phyloP scores from a whole-genome alignment of 2,797 vertebrate species.

The Margarornis squamiger region DNA sequence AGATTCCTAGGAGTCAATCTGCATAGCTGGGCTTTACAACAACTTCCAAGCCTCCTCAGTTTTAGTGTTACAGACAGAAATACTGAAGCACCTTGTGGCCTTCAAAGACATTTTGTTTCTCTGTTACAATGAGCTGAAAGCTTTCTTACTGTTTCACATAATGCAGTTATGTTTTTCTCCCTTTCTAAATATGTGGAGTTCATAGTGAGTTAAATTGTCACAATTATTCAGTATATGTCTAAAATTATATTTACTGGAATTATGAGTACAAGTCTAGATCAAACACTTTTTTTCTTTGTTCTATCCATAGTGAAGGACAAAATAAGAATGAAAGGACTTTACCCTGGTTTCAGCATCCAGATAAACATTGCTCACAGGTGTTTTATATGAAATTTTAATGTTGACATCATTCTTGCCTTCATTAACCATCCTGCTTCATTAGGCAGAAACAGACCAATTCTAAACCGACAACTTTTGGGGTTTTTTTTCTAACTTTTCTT shows the following conservation, averaged over 20 bases:
- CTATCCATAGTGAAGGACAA: neutral
- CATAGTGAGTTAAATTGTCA: neutral
- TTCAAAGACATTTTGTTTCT: neutral
- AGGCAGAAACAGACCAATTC: neutral
- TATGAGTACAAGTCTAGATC: neutral
- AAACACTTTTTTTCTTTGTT: neutral
- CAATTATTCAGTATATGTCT: neutral
- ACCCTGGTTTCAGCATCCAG: neutral
- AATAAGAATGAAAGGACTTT: neutral
- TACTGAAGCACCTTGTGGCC: neutral
- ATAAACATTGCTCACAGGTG: neutral
- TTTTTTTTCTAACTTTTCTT: neutral
- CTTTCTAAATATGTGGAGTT: neutral
- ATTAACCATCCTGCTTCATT: neutral
- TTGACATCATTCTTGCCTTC: neutral
- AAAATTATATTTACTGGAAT: neutral
- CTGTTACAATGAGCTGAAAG: neutral
- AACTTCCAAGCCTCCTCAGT: neutral
- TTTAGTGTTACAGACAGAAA: neutral
- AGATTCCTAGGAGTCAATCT: neutral
- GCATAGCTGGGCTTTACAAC: neutral
- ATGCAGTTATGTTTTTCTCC: accelerated
- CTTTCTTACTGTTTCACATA: neutral
- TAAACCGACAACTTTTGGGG: neutral
- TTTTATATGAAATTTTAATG: neutral